A percentile compares a stretch with the other conserved stretches of the same genome.
phyloP scores from a whole-genome alignment of 2,113 vertebrate species.

The Hyperopisus bebe region DNA sequence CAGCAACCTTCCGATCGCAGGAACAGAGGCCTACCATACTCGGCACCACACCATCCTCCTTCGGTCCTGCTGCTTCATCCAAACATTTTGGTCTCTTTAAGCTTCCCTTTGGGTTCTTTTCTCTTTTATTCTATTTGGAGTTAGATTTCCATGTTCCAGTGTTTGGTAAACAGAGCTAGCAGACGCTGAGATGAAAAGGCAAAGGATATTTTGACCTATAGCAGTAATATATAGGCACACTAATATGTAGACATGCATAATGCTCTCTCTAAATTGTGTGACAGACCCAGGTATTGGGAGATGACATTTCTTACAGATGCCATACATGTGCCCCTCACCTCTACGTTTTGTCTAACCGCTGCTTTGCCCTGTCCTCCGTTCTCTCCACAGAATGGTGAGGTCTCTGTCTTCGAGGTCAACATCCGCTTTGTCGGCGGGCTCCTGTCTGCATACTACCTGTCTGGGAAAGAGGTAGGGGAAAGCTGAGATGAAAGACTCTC shows the following conservation, averaged over 20 bases:
- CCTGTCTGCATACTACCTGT: constrained; percentile 94
- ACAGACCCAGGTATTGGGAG: neutral
- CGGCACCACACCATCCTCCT: neutral
- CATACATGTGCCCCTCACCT: neutral
- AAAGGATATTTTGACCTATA: neutral
- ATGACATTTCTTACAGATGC: neutral
- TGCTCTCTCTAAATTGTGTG: neutral
- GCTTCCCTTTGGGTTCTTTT: neutral
- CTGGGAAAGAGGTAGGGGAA: constrained; percentile 88
- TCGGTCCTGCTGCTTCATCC: neutral
- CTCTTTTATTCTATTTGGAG: neutral
- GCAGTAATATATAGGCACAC: neutral
- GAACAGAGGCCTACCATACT: neutral
- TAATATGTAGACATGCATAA: neutral
- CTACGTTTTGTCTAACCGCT: neutral
- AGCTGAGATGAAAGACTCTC: neutral
- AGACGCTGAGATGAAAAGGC: neutral
- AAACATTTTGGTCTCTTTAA: neutral
- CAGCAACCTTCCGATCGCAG: neutral
- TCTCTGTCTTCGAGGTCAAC: constrained; percentile 97
- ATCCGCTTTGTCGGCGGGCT: constrained; percentile 95
- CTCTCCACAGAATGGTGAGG: constrained; percentile 78
- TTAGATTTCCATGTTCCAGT: neutral
- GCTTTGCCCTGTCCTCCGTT: neutral
- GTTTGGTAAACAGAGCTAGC: neutral